Conservation (phyloP, 1,140 invertebrate genomes). For the Holcopasites calliopsidis region DNA sequence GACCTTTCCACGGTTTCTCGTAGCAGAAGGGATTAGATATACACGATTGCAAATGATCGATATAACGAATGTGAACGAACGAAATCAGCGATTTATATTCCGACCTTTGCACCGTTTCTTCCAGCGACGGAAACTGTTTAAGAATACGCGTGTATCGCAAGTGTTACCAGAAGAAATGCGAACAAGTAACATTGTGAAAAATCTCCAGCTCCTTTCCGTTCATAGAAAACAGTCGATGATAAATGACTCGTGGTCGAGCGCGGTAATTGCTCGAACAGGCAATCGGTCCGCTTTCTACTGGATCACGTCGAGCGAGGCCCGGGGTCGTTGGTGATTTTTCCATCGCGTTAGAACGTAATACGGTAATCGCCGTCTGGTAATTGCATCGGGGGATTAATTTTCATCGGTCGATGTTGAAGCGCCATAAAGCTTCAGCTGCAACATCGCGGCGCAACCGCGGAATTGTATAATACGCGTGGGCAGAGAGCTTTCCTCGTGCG, state of each 20-base stretch:
- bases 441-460: too few relatives aligned
- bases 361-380: conserved; percentile 6
- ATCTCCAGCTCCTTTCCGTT: neutral
- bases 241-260: neutral
- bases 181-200: neutral
- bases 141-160: too few relatives aligned
- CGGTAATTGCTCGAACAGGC: neutral
- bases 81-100: too few relatives aligned
- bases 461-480: conserved; percentile 6
- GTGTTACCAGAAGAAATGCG: too few relatives aligned
- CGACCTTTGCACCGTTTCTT: too few relatives aligned
- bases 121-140: too few relatives aligned
- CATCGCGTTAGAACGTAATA: neutral
- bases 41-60: neutral
- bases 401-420: neutral
- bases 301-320: neutral
- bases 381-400: conserved; percentile 16
- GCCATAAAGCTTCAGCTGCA: conserved; percentile 1
- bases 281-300: conserved; percentile 3
- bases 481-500: conserved; percentile 6
- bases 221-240: neutral
- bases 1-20: neutral
- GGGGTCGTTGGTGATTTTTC: neutral
- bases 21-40: too few relatives aligned
- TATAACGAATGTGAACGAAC: too few relatives aligned